Percentiles rank a stretch among this genome's conserved stretches.
Conservation (phyloP, 2,888 invertebrate genomes). For the Chrysotoxum bicinctum region DNA sequence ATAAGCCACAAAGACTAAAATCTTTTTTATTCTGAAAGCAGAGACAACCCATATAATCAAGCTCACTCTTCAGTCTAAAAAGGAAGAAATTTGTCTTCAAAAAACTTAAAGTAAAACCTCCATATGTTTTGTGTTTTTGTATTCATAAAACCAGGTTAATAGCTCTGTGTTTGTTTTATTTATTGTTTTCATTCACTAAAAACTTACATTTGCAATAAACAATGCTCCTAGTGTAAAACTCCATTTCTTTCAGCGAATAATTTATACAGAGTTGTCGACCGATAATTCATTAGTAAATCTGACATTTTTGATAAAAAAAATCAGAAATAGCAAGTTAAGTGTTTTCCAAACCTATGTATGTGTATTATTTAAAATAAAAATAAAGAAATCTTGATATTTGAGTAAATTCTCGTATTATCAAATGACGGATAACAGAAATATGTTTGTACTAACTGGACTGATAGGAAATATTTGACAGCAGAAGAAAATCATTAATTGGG, state of each 20-base stretch:
- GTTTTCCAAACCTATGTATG: too few relatives aligned
- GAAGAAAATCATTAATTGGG: too few relatives aligned
- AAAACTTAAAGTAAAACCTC: not conserved
- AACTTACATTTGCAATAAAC: not conserved
- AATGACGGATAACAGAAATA: too few relatives aligned
- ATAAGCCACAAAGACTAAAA: not conserved
- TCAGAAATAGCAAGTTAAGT: too few relatives aligned
- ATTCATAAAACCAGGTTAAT: conserved; percentile 47
- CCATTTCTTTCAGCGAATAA: not conserved
- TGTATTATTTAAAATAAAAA: too few relatives aligned
- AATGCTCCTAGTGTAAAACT: not conserved
- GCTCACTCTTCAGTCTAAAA: not conserved
- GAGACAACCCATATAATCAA: not conserved
- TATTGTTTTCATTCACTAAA: not conserved
- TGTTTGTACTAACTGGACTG: too few relatives aligned
- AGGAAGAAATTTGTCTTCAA: not conserved
- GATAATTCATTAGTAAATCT: too few relatives aligned
- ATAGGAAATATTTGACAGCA: too few relatives aligned
- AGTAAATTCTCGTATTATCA: too few relatives aligned
- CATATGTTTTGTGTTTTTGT: not conserved
- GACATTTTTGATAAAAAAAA: too few relatives aligned
- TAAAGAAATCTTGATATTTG: too few relatives aligned
- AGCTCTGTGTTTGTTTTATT: conserved; percentile 1
- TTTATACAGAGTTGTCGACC: not conserved
- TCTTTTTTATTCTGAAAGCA: not conserved